These are phyloP conservation scores for Thyatira batis DNA, from an alignment of 2,888 invertebrate genomes.

Conservation along the genomic window DNA sequence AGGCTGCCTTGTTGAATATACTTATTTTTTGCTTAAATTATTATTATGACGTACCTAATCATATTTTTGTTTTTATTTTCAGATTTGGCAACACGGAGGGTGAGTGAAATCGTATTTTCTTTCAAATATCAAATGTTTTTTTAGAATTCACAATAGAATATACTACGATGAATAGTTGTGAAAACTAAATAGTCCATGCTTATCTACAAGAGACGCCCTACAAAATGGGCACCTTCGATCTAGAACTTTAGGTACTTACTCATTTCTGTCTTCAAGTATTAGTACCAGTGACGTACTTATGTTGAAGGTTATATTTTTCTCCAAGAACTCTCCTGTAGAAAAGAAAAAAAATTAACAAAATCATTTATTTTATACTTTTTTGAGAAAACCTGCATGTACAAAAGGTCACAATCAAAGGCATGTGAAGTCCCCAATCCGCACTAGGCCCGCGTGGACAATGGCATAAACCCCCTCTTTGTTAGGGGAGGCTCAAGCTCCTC, in stretches of 20 bases:
- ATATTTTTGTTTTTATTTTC: not conserved
- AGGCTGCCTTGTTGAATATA: not conserved
- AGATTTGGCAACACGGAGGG: not conserved
- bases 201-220: no score
- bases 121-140: no score
- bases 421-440: no score
- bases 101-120: no score
- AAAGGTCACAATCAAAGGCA: no score
- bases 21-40: not conserved
- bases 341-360: not conserved
- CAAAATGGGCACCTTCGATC: no score
- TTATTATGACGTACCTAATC: not conserved
- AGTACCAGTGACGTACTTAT: conserved; percentile 43
- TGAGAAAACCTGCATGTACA: no score
- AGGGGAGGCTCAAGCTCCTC: no score
- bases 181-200: conserved; percentile 3
- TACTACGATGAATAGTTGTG: not conserved
- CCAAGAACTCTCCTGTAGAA: conserved; percentile 46
- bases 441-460: no score
- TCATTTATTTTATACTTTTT: not conserved
- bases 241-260: conserved; percentile 43
- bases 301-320: conserved; percentile 40
- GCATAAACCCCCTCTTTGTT: no score
- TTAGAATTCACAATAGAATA: no score
- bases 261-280: conserved; percentile 24